Percentiles rank a stretch among this genome's conserved stretches.
phyloP scores from a whole-genome alignment of 2,888 invertebrate genomes.

The Fragum whitleyi region DNA sequence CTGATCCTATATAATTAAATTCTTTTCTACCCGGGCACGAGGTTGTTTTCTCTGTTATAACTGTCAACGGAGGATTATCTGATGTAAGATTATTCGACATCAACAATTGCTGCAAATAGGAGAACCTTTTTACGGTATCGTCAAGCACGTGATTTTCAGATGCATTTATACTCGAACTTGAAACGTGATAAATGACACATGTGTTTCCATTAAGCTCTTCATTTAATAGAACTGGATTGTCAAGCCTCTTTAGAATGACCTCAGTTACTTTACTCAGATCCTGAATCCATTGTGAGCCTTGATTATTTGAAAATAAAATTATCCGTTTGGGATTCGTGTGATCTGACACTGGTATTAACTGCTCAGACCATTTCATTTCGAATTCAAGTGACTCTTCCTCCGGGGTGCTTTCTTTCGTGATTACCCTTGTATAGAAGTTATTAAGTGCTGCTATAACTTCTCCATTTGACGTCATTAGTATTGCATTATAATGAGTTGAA shows the following conservation, averaged over 20 bases:
- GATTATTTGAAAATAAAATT: not conserved
- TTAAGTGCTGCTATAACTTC: slow-evolving; percentile 68
- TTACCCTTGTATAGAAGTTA: slow-evolving; percentile 52
- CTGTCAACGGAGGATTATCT: not conserved
- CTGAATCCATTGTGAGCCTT: not conserved
- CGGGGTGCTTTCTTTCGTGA: not conserved
- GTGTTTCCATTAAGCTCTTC: not conserved
- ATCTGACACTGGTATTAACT: not conserved
- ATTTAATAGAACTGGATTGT: not conserved
- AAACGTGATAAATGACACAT: not conserved
- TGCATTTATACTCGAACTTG: too few species aligned
- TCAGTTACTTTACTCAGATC: not conserved
- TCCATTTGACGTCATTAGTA: slow-evolving; percentile 65
- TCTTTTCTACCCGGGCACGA: not conserved
- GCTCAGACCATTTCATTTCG: not conserved
- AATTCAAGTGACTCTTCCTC: not conserved
- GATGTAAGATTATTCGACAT: not conserved
- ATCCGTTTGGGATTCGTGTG: not conserved
- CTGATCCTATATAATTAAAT: slow-evolving; percentile 20
- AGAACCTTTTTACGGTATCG: not conserved
- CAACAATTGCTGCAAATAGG: not conserved
- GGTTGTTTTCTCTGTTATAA: not conserved
- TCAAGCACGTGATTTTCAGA: not conserved
- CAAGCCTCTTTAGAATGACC: not conserved
- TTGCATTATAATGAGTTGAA: slow-evolving; percentile 62